A percentile compares a stretch with the other conserved stretches of the same genome.
Conservation (phyloP, 2,113 vertebrate genomes). For the Pedionomus torquatus region DNA sequence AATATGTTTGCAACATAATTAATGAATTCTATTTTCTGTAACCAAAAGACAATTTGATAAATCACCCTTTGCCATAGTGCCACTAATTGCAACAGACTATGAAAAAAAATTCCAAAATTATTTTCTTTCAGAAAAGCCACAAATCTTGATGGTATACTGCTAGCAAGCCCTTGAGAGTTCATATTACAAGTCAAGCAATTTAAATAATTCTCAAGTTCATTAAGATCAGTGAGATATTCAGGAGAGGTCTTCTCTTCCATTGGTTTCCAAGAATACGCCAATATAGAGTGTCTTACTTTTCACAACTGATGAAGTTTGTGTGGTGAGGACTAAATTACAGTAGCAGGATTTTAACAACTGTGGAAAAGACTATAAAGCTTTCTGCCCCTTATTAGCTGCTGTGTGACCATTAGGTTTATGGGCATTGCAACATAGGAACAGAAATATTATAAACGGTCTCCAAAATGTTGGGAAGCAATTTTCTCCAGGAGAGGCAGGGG, state of each 20-base stretch:
- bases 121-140: constrained; percentile 17
- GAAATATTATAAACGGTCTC: constrained; percentile 55
- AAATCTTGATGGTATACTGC: constrained; percentile 4
- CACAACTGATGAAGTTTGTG: neutral
- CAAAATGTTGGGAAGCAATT: constrained; percentile 57
- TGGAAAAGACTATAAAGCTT: constrained; percentile 72
- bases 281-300: neutral
- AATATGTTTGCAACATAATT: constrained; percentile 44
- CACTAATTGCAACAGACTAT: constrained; percentile 21
- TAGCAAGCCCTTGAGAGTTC: neutral
- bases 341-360: constrained; percentile 67
- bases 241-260: neutral
- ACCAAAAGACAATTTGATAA: constrained; percentile 27
- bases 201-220: constrained; percentile 22
- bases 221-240: constrained; percentile 5
- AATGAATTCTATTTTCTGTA: constrained; percentile 18
- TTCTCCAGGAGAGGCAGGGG: constrained; percentile 37
- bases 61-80: neutral
- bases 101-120: neutral
- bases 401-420: constrained; percentile 62
- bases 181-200: constrained; percentile 18
- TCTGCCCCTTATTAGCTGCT: constrained; percentile 70
- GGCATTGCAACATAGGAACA: constrained; percentile 55
- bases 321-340: constrained; percentile 44
- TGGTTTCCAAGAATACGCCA: constrained; percentile 22